phyloP scores from a whole-genome alignment of 2,888 invertebrate species.

The Meteorus cinctellus region DNA sequence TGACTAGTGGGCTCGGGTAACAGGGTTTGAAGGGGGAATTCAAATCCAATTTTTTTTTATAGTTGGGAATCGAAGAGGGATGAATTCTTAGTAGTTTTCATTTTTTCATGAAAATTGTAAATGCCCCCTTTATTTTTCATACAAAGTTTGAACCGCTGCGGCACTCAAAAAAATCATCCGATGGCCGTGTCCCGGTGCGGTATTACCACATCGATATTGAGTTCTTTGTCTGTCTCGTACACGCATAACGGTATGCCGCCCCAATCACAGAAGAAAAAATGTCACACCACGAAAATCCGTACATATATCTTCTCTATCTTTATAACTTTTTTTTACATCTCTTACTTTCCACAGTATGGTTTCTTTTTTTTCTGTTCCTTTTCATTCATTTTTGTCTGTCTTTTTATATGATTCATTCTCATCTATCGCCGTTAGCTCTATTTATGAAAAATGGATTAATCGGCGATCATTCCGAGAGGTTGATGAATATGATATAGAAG shows the following conservation, averaged over 20 bases:
- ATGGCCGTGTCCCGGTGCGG: slow-evolving; percentile 27
- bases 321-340: slow-evolving; percentile 14
- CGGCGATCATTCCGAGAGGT: slow-evolving; percentile 20
- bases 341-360: not conserved
- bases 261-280: slow-evolving; percentile 91
- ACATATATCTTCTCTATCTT: slow-evolving; percentile 54
- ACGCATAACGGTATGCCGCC: slow-evolving; percentile 81
- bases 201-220: slow-evolving; percentile 30
- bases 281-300: slow-evolving; percentile 81
- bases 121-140: slow-evolving; percentile 67
- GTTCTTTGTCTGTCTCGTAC: slow-evolving; percentile 66
- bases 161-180: slow-evolving; percentile 37
- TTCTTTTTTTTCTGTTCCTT: slow-evolving; percentile 38
- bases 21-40: slow-evolving; percentile 42
- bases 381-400: slow-evolving; percentile 11
- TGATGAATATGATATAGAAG: slow-evolving; percentile 25
- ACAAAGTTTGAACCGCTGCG: slow-evolving; percentile 38
- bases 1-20: slow-evolving; percentile 30
- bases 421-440: slow-evolving; percentile 36
- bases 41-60: slow-evolving; percentile 44
- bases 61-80: slow-evolving; percentile 20
- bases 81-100: not conserved
- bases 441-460: slow-evolving; percentile 20
- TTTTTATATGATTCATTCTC: not conserved
- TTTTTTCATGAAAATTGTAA: slow-evolving; percentile 72